Evolutionary conservation across 2,888 invertebrate species (phyloP).

Genomic region (Blomia tropicalis): DNA sequence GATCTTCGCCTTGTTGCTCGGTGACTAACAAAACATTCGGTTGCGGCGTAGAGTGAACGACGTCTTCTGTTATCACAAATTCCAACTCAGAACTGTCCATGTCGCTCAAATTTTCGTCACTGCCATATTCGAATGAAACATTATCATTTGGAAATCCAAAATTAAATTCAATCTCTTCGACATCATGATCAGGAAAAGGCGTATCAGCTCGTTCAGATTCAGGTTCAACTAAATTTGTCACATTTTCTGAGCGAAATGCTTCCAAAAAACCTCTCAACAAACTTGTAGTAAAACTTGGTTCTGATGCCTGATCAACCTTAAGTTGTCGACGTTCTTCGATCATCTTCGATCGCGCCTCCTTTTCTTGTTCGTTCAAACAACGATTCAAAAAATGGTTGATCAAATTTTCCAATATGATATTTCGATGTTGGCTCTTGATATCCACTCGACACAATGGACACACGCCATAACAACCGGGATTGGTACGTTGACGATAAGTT

Average conservation of each 20-base stretch:
- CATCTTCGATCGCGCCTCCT: not conserved
- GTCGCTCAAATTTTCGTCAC: too few species aligned
- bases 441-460: conserved; percentile 20
- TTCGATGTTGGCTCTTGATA: not conserved
- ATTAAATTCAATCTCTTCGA: too few species aligned
- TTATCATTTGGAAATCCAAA: too few species aligned
- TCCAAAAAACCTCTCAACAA: not conserved
- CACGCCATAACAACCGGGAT: not conserved
- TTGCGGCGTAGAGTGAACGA: too few species aligned
- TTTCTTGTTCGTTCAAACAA: not conserved
- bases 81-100: too few species aligned
- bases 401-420: conserved; percentile 5
- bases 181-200: too few species aligned
- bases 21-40: too few species aligned
- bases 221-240: not conserved
- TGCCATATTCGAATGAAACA: too few species aligned
- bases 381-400: not conserved
- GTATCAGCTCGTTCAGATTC: not conserved
- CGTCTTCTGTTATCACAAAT: too few species aligned
- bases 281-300: too few species aligned
- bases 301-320: too few species aligned
- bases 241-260: not conserved
- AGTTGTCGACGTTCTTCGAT: not conserved
- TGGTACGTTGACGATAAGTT: not conserved
- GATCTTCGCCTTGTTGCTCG: too few species aligned